These are phyloP conservation scores for Drosophila engyochracea DNA, from an alignment of 2,888 invertebrate species.

Conservation along the genomic window DNA sequence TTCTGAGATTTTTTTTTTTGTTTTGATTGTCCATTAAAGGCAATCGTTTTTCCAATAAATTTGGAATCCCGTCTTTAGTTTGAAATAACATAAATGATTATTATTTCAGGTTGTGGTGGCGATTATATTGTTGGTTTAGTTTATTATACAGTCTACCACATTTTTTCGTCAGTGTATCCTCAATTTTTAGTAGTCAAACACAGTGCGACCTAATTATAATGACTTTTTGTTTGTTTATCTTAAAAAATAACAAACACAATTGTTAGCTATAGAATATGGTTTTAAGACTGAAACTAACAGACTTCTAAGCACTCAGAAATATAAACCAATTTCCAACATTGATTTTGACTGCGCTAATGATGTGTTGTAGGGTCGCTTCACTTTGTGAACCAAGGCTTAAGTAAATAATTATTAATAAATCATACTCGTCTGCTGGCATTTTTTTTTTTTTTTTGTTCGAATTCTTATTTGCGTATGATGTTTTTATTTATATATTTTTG, in stretches of 20 bases:
- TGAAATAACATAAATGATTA: background rate
- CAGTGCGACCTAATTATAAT: slow-evolving; percentile 7
- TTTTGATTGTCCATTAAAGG: background rate
- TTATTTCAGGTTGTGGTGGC: background rate
- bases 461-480: slow-evolving; percentile 38
- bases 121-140: background rate
- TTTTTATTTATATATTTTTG: slow-evolving; percentile 41
- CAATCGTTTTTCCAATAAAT: background rate
- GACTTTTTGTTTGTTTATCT: background rate
- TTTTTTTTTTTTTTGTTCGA: slow-evolving; percentile 42
- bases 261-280: background rate
- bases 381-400: slow-evolving; percentile 34
- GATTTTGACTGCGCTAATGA: background rate
- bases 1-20: background rate
- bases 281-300: background rate
- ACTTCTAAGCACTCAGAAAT: background rate
- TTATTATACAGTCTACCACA: background rate
- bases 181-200: slow-evolving; percentile 8
- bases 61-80: background rate
- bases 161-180: background rate
- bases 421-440: slow-evolving; percentile 56
- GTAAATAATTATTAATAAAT: slow-evolving; percentile 60
- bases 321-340: background rate
- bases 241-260: background rate
- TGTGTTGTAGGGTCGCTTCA: slow-evolving; percentile 9